phyloP scores from a whole-genome alignment of 2,113 vertebrate species.

The Pluvianellus socialis region DNA sequence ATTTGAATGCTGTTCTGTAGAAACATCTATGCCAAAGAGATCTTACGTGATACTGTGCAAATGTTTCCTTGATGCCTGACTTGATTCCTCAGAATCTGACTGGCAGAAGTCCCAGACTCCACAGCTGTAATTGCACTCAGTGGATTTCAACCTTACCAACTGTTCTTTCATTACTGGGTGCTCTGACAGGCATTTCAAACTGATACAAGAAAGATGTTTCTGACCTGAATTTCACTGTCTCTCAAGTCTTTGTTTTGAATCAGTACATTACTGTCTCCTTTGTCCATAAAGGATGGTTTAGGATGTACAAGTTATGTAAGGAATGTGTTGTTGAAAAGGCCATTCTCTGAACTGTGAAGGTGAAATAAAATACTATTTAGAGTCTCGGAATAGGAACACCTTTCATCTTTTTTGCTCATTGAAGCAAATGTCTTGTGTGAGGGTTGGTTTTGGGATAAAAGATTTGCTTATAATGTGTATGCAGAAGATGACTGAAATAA shows the following conservation, averaged over 20 bases:
- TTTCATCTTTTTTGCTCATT: not conserved
- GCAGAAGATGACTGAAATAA: not conserved
- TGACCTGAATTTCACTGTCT: not conserved
- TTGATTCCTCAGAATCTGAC: not conserved
- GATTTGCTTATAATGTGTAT: not conserved
- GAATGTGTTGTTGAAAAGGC: not conserved
- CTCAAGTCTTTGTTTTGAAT: not conserved
- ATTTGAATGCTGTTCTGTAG: not conserved
- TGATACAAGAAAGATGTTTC: not conserved
- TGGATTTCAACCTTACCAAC: not conserved
- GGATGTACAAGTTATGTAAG: not conserved
- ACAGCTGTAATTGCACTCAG: not conserved
- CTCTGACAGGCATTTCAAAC: not conserved
- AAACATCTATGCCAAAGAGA: not conserved
- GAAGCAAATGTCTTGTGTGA: not conserved
- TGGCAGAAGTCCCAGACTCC: not conserved
- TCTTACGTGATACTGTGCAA: not conserved
- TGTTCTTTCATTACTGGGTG: not conserved
- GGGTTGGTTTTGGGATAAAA: not conserved
- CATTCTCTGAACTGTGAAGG: not conserved
- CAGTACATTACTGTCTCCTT: not conserved
- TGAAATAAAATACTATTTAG: not conserved
- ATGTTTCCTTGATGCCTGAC: not conserved
- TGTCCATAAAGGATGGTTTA: not conserved
- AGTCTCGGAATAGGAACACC: not conserved